Base-by-base conservation (phyloP, 2,797 vertebrate species). In the Mormyrus proboscirostris region DNA sequence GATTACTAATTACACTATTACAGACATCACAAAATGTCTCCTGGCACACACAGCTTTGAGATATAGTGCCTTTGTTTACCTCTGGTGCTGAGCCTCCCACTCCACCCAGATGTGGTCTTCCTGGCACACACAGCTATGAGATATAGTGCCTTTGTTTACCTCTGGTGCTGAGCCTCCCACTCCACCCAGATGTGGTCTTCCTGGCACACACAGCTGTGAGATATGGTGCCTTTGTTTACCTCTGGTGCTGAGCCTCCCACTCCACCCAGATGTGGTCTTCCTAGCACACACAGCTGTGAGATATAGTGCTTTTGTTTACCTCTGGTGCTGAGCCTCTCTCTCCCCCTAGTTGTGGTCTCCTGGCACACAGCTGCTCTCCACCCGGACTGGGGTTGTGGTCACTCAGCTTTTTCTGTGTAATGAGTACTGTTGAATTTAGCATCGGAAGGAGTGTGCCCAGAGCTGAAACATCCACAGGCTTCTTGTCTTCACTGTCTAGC, bases 371-470 rank as follows among this genome's bases (percentile, higher is more conserved):
- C 6, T 51, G n/a, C 7, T 7, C 86, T 59, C 29, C 16, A 44
- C 33, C 1, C 38, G 0, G 6, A 33, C 41, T 41, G 16, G 44
- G 57, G 44, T 29, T 85, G 38, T 87, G 85, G 85, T 62, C 41
- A 25, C 89, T 44, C 16, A 57, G 47, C 89, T 87, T 76, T 76
- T 89, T 65, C 49, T 62, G 53, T 65, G 6, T 89, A 87, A 89
- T 89, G 44, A 47, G 89, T 57, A 65, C n/a, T 89, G 89, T 33
- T 62, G 38, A 87, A 87, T 89, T 57, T 76, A 89, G 84, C 25
- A 12, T n/a, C 14, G 33, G 38, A 84, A 2, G 49, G 44, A 89
- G 50, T 65, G 9, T 25, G 49, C 84, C 62, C 65, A 57, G 25
- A 89, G 50, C 19, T 73, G 3, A 87, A 44, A 55, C 50, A 79